Base-by-base conservation (phyloP, 2,888 invertebrate genomes). In the Poecilus cupreus region DNA sequence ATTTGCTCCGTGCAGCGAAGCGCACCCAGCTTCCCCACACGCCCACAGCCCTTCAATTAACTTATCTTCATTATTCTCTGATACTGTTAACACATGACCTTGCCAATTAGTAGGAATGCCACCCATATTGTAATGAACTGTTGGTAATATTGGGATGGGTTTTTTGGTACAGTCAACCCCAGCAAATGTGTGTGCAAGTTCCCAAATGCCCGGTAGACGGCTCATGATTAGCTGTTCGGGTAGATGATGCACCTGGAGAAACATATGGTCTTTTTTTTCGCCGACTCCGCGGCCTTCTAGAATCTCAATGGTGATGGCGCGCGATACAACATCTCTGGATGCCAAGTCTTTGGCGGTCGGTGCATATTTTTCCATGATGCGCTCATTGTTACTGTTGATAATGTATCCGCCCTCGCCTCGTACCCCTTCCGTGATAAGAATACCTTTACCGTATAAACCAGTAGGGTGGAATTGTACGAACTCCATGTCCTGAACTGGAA, bases 391-490 rank as follows among this genome's bases (percentile, higher is more conserved):
- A 54, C 94, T 93, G 90, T 99, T 99, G 75, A 98, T 93, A 10
- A 99, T 91, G 89, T 94, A 98, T 0, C 98, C 98, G 80, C 98
- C 98, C 90, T 99, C 98, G 46, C 98, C 98, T 84, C 98, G 94
- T 85, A 96, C 96, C 0, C 96, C 98, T 89, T 99, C 98, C 0
- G 99, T 99, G 82, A 99, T 98, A 78, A 99, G 91, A 86, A 98
- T 98, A 0, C 99, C 98, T 81, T 97, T 97, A 4, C 98, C 98
- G 89, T 98, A 99, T 54, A 51, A 97, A 88, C 96, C 96, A 82
- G 99, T 99, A 0, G 99, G 99, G 89, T 99, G 99, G 90, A 99
- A 99, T 91, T 99, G 99, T 68, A 99, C 95, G 88, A 99, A 99
- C 90, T 99, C 99, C 92, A 98, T 93, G 90, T 99, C 99, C 13